Conservation (phyloP, 2,888 invertebrate species). For the Arge pagana region DNA sequence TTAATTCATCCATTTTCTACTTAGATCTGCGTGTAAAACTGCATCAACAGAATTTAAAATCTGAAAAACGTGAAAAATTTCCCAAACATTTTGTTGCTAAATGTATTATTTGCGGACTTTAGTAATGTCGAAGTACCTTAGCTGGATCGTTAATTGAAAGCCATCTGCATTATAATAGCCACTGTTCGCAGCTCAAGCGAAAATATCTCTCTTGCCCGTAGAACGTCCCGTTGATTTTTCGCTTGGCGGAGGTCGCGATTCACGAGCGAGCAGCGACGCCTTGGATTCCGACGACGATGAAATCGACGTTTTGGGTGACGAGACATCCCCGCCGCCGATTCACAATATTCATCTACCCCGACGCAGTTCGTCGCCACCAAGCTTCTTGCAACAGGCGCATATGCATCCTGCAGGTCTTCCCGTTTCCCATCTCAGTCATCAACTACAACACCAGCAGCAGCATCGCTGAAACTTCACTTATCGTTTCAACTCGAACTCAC, state of each 20-base stretch:
- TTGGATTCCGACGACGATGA: constrained; percentile 53
- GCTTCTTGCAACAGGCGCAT: constrained; percentile 43
- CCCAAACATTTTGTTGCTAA: too few relatives aligned
- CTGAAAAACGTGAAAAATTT: too few relatives aligned
- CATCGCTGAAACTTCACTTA: constrained; percentile 51
- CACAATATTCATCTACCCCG: constrained; percentile 34
- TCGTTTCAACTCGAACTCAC: too few relatives aligned
- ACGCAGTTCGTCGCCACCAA: constrained; percentile 38
- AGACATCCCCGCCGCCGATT: constrained; percentile 43
- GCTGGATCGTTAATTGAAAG: too few relatives aligned
- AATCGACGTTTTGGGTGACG: constrained; percentile 54
- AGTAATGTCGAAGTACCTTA: too few relatives aligned
- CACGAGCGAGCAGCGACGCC: constrained; percentile 51
- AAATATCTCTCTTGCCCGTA: constrained; percentile 33
- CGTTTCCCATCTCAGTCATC: constrained; percentile 37
- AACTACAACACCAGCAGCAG: constrained; percentile 47
- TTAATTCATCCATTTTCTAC: too few relatives aligned
- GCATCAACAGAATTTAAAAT: too few relatives aligned
- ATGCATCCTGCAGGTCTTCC: constrained; percentile 42
- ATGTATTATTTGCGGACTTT: too few relatives aligned
- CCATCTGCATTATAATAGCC: too few relatives aligned
- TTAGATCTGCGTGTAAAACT: too few relatives aligned
- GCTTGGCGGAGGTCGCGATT: constrained; percentile 48
- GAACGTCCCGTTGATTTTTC: constrained; percentile 55
- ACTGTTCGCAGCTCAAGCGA: too few relatives aligned